Base-by-base conservation (phyloP, 1,140 invertebrate species). In the Meloidogyne hapla region DNA sequence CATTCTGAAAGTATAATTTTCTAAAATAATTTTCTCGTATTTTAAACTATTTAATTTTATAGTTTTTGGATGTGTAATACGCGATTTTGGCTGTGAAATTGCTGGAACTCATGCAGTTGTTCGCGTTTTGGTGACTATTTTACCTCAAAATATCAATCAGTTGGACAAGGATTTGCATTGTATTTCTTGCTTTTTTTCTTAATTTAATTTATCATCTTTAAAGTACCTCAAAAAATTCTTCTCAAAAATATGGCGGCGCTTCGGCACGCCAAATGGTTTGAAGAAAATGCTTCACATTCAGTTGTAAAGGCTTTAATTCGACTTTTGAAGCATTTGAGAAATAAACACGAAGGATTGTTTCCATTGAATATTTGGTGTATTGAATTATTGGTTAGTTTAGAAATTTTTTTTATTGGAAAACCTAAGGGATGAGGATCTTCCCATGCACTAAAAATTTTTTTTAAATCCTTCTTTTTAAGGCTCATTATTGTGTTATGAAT, bases 231-330 rank as follows among this genome's bases (percentile, higher is more conserved):
- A 73, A 94, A 94, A 88, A 90, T 93, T 38, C 91, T 95, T 88
- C 91, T 92, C 88, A 91, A 92, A 62, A 94, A 97, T 88, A 89
- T 97, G 80, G 93, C 94, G 2, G 94, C 94, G 1, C 95, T 98
- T 64, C 90, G 95, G 74, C 95, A 98, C 88, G 90, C 93, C 45
- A 91, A 94, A 4, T 98, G 96, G 95, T 98, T 98, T 88, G 96
- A 99, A 87, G 95, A 98, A 89, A 96, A 96, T 88, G 95, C 94
- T 8, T 94, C 94, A 87, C 94, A 98, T 88, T 96, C 95, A 4
- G 94, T 94, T 40, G 95, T 98, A 68, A 98, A 97, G 90, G 93
- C 95, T 15, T 88, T 99, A 0, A 96, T 98, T 80, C 91, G 96
- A 15, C 90, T 98, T 23, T 88, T 98, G 1, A 91, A 94, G 81